Base-by-base conservation (phyloP, 2,113 vertebrate genomes). In the Pionites leucogaster region DNA sequence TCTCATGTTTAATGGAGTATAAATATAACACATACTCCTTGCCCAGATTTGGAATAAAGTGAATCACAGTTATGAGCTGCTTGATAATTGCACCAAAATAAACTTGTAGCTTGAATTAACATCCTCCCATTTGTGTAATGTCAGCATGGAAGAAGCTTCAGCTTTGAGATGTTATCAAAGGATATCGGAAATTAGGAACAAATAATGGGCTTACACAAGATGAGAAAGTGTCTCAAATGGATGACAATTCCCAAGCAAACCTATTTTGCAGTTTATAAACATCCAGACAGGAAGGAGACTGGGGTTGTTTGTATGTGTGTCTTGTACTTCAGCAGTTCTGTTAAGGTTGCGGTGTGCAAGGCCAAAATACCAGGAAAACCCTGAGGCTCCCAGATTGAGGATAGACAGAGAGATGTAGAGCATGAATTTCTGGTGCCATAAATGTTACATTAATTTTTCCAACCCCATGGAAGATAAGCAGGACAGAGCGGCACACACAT, bases 401-500 rank as follows among this genome's bases (percentile, higher is more conserved):
- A 31, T 57, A 15, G 25, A n/a, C 8, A 70, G 76, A 62, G 24
- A 6, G 37, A 67, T 29, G 23, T 11, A 14, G 20, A 76, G 2
- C 3, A 16, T 33, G 22, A 29, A 31, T 63, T 88, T 72, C 11
- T 74, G 55, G 20, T 37, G 64, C n/a, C 63, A 15, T 47, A 86
- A 82, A 60, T 3, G 3, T 44, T 65, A 46, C 14, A 7, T 1
- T 24, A 52, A 13, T 77, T 75, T 71, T 44, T 78, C 52, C 85
- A 44, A 2, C 3, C 18, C 8, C 10, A 0, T 7, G 18, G 9
- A 4, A 57, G 46, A 75, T n/a, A n/a, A 88, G 41, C 13, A 79
- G 64, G 10, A 39, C 0, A 3, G 17, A 55, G 37, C 0, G 0
- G 27, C 11, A 27, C 2, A 14, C 1, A 2, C 1, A 0, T 42